Percentiles rank a stretch among this genome's conserved stretches.
phyloP scores from a whole-genome alignment of 2,113 vertebrate species.

The Melanerpes formicivorus region DNA sequence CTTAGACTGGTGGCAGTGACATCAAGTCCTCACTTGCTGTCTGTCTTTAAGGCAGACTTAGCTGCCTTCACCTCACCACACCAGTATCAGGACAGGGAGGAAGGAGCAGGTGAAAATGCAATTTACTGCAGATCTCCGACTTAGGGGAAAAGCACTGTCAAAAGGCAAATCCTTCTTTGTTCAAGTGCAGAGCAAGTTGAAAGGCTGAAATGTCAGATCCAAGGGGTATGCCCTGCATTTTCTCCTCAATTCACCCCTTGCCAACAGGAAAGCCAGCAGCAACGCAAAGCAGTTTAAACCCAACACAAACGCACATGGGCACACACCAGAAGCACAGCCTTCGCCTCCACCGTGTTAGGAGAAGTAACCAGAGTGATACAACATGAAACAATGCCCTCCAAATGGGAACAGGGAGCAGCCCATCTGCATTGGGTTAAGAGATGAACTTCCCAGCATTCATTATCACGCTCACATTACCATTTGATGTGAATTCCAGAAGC shows the following conservation, averaged over 20 bases:
- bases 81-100: not conserved
- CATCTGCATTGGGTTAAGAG: not conserved
- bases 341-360: not conserved
- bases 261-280: not conserved
- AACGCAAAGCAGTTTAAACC: not conserved
- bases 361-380: not conserved
- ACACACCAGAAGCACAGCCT: not conserved
- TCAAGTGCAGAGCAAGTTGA: not conserved
- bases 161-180: not conserved
- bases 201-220: not conserved
- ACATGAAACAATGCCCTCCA: not conserved
- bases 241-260: not conserved
- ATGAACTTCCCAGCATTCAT: not conserved
- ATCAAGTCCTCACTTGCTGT: fast-evolving
- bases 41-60: not conserved
- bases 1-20: not conserved
- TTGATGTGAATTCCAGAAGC: not conserved
- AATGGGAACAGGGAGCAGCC: not conserved
- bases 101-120: not conserved
- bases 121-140: not conserved
- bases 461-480: not conserved
- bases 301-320: fast-evolving
- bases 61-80: not conserved
- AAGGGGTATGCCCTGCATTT: not conserved
- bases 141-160: not conserved